These are phyloP conservation scores for Tyto alba DNA, from an alignment of 2,113 vertebrate genomes.

Conservation along the genomic window DNA sequence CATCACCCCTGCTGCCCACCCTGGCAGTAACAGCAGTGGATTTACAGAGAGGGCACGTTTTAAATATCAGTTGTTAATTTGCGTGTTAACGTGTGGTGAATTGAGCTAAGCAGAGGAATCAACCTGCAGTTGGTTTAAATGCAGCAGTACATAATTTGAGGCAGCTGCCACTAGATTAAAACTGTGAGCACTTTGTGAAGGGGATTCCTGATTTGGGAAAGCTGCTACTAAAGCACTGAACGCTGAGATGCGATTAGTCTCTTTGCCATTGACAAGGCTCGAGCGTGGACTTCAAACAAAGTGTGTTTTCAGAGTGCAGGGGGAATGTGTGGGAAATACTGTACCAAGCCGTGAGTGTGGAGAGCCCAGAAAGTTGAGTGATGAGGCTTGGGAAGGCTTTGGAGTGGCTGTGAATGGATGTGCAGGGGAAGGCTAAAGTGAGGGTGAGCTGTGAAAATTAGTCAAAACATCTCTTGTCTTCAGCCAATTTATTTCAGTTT, in stretches of 20 bases:
- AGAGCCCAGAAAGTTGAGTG: background rate
- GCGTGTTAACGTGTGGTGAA: background rate
- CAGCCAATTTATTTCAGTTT: background rate
- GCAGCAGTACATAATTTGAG: background rate
- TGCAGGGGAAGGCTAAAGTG: background rate
- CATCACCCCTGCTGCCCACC: background rate
- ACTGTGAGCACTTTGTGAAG: background rate
- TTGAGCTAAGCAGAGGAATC: background rate
- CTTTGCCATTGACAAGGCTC: background rate
- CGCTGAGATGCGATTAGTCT: background rate
- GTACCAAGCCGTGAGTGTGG: background rate
- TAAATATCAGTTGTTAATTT: background rate
- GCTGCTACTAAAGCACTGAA: background rate
- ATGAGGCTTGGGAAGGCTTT: background rate
- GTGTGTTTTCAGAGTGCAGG: background rate
- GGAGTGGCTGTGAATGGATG: conserved; percentile 11
- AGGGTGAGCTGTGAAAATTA: background rate
- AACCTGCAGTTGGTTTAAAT: background rate
- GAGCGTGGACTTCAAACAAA: background rate
- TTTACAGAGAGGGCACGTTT: background rate
- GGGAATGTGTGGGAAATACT: background rate
- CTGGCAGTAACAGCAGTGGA: background rate
- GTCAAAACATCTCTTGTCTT: background rate
- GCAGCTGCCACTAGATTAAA: background rate
- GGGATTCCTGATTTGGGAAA: background rate